A percentile compares a stretch with the other conserved stretches of the same genome.
These are phyloP conservation scores for Elgaria multicarinata DNA, from an alignment of 2,113 vertebrate species.

Conservation along the genomic window DNA sequence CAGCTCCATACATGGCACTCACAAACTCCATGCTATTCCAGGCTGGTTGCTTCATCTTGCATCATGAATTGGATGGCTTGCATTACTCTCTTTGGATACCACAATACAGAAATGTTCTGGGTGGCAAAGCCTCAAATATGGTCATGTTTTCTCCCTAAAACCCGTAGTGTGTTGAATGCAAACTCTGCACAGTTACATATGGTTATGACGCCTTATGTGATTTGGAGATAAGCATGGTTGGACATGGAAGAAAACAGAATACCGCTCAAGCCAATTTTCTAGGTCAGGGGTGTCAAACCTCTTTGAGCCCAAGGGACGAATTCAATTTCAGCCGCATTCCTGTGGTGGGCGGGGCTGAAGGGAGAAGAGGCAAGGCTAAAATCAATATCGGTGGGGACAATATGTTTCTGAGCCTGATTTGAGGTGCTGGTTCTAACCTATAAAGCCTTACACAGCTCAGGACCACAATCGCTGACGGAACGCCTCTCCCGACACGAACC, in stretches of 20 bases:
- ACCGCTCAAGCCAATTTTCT: constrained; percentile 4
- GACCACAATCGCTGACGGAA: too few species aligned
- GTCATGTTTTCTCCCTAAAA: neutral
- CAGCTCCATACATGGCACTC: neutral
- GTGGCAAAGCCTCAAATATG: neutral
- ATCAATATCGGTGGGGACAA: too few species aligned
- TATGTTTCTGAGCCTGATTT: too few species aligned
- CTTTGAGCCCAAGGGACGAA: too few species aligned
- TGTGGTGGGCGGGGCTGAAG: too few species aligned
- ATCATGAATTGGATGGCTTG: neutral
- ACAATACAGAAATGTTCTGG: neutral
- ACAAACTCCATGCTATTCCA: neutral
- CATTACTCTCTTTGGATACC: neutral
- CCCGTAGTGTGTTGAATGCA: neutral
- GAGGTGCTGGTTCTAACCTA: too few species aligned
- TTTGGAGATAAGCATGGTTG: neutral
- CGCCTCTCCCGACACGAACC: too few species aligned
- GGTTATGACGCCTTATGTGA: neutral
- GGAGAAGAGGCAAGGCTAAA: too few species aligned
- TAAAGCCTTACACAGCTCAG: too few species aligned
- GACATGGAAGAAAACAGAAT: constrained; percentile 1
- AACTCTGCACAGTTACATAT: fast-evolving
- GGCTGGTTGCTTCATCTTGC: neutral
- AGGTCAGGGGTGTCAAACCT: too few species aligned
- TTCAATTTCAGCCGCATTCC: too few species aligned